Evolutionary conservation across 2,797 vertebrate species (phyloP).

Genomic region (Hydrophis major): DNA sequence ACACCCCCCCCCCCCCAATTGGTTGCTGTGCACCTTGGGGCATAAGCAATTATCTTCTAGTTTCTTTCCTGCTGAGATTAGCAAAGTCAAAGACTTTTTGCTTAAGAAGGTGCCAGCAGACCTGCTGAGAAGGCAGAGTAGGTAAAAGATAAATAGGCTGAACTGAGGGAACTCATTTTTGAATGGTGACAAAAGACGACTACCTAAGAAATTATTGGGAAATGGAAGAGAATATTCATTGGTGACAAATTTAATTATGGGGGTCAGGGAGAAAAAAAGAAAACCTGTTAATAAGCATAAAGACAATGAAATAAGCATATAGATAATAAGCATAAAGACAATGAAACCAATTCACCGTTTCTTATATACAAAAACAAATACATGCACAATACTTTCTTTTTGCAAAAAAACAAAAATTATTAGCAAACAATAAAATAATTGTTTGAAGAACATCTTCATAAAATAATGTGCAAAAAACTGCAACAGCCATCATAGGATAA

Average conservation of each 20-base stretch:
- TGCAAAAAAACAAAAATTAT: background rate
- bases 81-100: constrained; percentile 8
- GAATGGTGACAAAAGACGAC: background rate
- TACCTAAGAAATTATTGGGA: background rate
- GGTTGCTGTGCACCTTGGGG: background rate
- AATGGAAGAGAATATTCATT: background rate
- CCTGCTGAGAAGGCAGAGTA: constrained; percentile 2
- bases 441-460: background rate
- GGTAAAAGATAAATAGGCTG: background rate
- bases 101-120: background rate
- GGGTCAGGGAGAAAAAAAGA: background rate
- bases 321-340: background rate
- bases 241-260: background rate
- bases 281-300: background rate
- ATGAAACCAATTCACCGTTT: background rate
- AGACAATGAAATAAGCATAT: background rate
- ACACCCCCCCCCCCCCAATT: background rate
- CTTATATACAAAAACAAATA: background rate
- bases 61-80: constrained; percentile 20
- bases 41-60: constrained; percentile 20
- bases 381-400: background rate
- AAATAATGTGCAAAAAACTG: background rate
- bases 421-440: background rate
- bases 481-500: background rate
- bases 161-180: background rate